Conservation (phyloP, 2,113 vertebrate genomes). For the Cynopterus brachyotis region DNA sequence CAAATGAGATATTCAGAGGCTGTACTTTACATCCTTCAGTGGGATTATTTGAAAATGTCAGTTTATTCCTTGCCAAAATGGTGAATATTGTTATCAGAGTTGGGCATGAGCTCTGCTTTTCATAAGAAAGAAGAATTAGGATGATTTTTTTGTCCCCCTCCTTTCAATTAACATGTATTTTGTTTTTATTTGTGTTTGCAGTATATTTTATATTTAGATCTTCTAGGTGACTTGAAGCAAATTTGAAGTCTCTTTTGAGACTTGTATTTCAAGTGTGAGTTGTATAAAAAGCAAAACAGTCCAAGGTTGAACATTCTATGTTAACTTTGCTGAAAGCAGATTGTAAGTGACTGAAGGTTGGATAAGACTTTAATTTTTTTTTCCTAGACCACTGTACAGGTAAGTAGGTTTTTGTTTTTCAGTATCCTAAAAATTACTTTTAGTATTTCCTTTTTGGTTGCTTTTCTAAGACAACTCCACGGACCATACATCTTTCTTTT, state of each 20-base stretch:
- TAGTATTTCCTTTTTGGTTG: slow-evolving; percentile 55
- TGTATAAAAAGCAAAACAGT: slow-evolving; percentile 87
- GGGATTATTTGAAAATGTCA: slow-evolving; percentile 9
- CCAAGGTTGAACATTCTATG: slow-evolving; percentile 85
- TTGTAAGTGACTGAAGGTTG: slow-evolving; percentile 86
- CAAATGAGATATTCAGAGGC: slow-evolving; percentile 25
- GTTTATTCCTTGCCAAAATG: slow-evolving; percentile 19
- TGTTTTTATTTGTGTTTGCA: slow-evolving; percentile 87
- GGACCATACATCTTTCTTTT: slow-evolving; percentile 38
- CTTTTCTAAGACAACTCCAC: slow-evolving; percentile 29
- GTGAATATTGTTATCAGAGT: slow-evolving; percentile 49
- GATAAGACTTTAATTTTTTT: slow-evolving; percentile 85
- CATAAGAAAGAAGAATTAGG: slow-evolving; percentile 40
- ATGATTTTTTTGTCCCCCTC: slow-evolving; percentile 48
- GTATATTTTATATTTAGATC: slow-evolving; percentile 88
- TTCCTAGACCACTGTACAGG: slow-evolving; percentile 78
- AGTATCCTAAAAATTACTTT: slow-evolving; percentile 64
- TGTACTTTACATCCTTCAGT: neutral
- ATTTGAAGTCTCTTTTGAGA: slow-evolving; percentile 89
- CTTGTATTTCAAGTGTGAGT: slow-evolving; percentile 88
- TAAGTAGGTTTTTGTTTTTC: slow-evolving; percentile 77
- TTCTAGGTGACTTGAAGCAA: slow-evolving; percentile 89
- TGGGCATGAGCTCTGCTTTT: slow-evolving; percentile 76
- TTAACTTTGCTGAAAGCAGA: slow-evolving; percentile 87
- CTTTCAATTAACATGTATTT: slow-evolving; percentile 83